Evolutionary conservation across 2,888 invertebrate species (phyloP), one percentile per base, ranked within the genome.

Genomic region (Oligia latruncula): DNA sequence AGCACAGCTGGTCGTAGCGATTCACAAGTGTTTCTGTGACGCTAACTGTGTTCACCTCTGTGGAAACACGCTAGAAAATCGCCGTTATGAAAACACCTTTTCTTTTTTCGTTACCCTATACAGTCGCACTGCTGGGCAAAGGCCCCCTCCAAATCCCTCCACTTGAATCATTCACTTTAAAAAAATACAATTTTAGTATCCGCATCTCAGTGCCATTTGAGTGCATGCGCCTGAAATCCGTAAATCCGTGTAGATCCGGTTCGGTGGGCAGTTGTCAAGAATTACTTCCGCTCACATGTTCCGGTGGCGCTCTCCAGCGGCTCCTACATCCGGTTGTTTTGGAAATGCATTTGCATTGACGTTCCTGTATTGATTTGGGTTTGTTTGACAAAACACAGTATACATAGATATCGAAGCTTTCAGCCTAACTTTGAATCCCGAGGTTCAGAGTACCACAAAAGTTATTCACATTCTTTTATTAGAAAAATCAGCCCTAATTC

Each of bases 181-280:
- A 78, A 40, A 78, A 76, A 81, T 60, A 79, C 64, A 67, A 79
- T 79, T 68, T 82, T 55, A 43, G 40, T 43, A 64, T 75, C 29
- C 65, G 43, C 43, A 52, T 85, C 67, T 79, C 62, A 65, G 43
- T 46, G 46, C 55, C 23, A 68, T 84, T 81, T 29, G 72, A 80
- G 64, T 74, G 82, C 60, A 77, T 79, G 46, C 78, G 71, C 65
- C 74, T 82, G 83, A 88, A 87, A 87, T 91, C 84, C 85, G 85
- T 84, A 87, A 84, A 88, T 89, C 85, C 87, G 84, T 86, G 68
- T 76, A 80, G 79, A 86, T 90, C 90, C 90, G 85, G 87, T 82
- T 90, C 90, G 88, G 83, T 88, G 90, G 88, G 80, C 86, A 89
- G 87, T 87, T 84, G 89, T 90, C 90, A 88, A 88, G 88, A 87